phyloP scores from a whole-genome alignment of 1,140 invertebrate genomes.

The Marisa cornuarietis region DNA sequence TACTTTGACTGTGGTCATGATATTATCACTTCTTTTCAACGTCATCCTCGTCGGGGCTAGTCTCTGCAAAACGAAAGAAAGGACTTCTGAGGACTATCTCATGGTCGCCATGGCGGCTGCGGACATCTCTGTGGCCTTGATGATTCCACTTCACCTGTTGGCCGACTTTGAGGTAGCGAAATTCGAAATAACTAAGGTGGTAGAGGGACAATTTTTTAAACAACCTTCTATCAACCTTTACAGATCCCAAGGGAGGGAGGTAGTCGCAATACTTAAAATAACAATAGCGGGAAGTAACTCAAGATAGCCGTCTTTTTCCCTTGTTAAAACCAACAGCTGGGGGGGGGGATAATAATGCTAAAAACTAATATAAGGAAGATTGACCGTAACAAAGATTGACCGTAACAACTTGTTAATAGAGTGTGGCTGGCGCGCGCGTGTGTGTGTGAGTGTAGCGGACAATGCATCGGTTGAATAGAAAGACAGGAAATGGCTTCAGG shows the following conservation, averaged over 20 bases:
- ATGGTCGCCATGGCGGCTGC: slow-evolving; percentile 14
- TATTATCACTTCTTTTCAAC: slow-evolving; percentile 6
- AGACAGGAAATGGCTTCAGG: neutral
- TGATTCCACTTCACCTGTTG: neutral
- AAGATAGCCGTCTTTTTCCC: too few species aligned
- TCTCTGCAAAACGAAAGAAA: neutral
- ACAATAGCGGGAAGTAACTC: too few species aligned
- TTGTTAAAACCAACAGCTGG: too few species aligned
- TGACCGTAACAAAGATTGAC: too few species aligned
- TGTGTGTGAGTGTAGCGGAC: neutral
- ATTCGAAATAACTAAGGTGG: too few species aligned
- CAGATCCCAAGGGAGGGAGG: too few species aligned
- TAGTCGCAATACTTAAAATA: too few species aligned
- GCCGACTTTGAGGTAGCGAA: slow-evolving; percentile 14
- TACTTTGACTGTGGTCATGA: neutral
- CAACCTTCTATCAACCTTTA: too few species aligned
- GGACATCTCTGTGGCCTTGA: neutral
- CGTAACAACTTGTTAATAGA: too few species aligned
- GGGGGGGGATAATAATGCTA: too few species aligned
- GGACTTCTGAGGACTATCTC: slow-evolving; percentile 5
- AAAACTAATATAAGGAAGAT: too few species aligned
- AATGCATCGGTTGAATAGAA: neutral
- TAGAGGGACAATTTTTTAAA: too few species aligned
- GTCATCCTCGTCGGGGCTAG: neutral
- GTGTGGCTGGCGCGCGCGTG: neutral